Evolutionary conservation across 2,888 invertebrate species (phyloP), one percentile per base, ranked within the genome.

Genomic region (Biston stratarius): DNA sequence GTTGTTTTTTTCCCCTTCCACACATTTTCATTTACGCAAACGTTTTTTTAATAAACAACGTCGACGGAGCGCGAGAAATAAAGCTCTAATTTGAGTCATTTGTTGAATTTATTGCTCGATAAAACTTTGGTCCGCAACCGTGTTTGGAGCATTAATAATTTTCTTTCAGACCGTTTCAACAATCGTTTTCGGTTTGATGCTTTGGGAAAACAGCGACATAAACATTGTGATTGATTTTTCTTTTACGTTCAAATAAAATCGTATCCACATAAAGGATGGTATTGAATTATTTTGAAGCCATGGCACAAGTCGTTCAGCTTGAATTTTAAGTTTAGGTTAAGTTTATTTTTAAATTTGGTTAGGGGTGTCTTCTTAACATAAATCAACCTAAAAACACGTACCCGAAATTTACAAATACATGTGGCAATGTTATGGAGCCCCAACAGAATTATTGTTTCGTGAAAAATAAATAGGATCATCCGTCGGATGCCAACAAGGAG

Each of bases 21-120:
- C 70, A 64, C 66, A 66, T 74, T 76, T 74, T 70, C 64, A 70
- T 74, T 75, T 77, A 65, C 63, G 70, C 67, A 76, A 77, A 74
- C 75, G 74, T 74, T 81, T 82, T 78, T 78, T 82, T 80, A 81
- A 83, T 80, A 78, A 79, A 83, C 77, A 76, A 73, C 73, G 72
- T 70, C 69, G 74, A 36, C 69, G 55, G 75, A 78, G 75, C 71
- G 62, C 66, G 62, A 59, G 69, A 63, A 72, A 75, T 71, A 74
- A 77, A 77, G 72, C 75, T 75, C 69, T 75, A 77, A 82, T 81
- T 78, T 81, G 61, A 71, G 76, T 76, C 72, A 75, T 79, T 79
- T 78, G 71, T 77, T 65, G 70, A 66, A 76, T 76, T 76, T 76
- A 74, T 73, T 71, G 64, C 71, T 63, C 71, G 64, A 69, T 71